phyloP scores from a whole-genome alignment of 2,113 vertebrate genomes.

The Chlamydotis undulata region DNA sequence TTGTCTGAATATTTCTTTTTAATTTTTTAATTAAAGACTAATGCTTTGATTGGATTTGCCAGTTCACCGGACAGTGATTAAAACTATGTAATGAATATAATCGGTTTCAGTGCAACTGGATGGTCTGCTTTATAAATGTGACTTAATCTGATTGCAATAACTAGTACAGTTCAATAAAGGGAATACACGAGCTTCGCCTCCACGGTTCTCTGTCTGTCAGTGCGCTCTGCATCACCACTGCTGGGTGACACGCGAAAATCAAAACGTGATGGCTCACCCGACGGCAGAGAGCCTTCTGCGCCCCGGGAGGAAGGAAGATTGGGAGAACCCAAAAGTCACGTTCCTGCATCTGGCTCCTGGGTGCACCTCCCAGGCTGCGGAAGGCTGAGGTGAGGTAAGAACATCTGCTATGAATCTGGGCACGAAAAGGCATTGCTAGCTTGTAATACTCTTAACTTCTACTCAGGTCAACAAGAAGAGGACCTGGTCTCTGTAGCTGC shows the following conservation, averaged over 20 bases:
- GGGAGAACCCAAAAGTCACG: background rate
- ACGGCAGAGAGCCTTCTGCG: background rate
- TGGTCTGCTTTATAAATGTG: conserved; percentile 99
- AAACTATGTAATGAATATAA: conserved; percentile 96
- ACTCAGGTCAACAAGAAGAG: background rate
- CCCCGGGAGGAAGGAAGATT: background rate
- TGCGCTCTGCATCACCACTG: background rate
- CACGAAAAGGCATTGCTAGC: background rate
- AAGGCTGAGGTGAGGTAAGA: background rate
- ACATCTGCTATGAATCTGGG: background rate
- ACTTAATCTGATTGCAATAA: conserved; percentile 99
- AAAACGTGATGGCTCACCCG: background rate
- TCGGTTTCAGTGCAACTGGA: conserved; percentile 96
- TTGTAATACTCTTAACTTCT: background rate
- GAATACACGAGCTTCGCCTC: conserved; percentile 78
- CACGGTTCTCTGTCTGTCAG: conserved; percentile 57
- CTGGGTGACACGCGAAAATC: background rate
- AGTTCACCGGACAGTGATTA: conserved; percentile 95
- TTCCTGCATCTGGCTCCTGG: background rate
- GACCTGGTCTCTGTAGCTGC: background rate
- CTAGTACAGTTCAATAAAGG: conserved; percentile 97
- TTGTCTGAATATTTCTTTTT: conserved; percentile 93
- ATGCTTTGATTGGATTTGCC: conserved; percentile 97
- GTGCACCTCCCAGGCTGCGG: background rate
- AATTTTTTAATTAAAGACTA: conserved; percentile 98